Evolutionary conservation across 2,888 invertebrate genomes (phyloP), one percentile per base, ranked within the genome.

Genomic region (Branchipolynoe longqiensis): DNA sequence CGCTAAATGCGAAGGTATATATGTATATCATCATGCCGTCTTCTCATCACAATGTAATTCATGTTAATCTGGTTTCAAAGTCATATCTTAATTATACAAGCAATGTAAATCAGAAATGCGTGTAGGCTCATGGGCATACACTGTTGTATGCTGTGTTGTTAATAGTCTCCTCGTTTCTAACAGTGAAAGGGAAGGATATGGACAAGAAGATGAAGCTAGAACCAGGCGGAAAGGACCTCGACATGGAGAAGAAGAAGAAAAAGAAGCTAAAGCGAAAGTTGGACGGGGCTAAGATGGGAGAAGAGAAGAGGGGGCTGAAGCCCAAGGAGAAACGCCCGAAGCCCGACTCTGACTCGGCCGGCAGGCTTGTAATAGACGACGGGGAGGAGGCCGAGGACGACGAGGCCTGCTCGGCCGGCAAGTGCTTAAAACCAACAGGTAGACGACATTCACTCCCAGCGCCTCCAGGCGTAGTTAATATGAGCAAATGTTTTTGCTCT

Each of bases 351-450:
- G 85, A 85, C 56, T 36, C 62, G 1, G 56, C 40, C 6, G 64
- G 33, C 1, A 85, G 38, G n/a, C 25, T 58, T 8, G 28, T 41
- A 25, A 62, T 82, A 22, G 83, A 83, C 41, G 62, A 83, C 22
- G 41, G 83, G 14, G 58, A 6, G 38, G 73, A 73, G n/a, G 41
- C 3, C 1, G 78, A 78, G 22, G 78, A 41, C 8, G 91, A 91
- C 69, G 93, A 93, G 31, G 92, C 92, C 62, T 93, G 93, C 89
- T 90, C 93, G 31, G 94, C 93, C 14, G 86, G 89, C 4, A 91
- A 91, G 83, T 94, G 94, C 90, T 86, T 92, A 28, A 90, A 91
- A 87, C 94, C 94, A 3, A 89, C 89, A 56, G 92, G 92, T 91
- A 85, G n/a, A n/a, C n/a, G n/a, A n/a, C n/a, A n/a, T n/a, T n/a